Base-by-base conservation (phyloP, 2,888 invertebrate genomes). In the Pandemis cinnamomeana region DNA sequence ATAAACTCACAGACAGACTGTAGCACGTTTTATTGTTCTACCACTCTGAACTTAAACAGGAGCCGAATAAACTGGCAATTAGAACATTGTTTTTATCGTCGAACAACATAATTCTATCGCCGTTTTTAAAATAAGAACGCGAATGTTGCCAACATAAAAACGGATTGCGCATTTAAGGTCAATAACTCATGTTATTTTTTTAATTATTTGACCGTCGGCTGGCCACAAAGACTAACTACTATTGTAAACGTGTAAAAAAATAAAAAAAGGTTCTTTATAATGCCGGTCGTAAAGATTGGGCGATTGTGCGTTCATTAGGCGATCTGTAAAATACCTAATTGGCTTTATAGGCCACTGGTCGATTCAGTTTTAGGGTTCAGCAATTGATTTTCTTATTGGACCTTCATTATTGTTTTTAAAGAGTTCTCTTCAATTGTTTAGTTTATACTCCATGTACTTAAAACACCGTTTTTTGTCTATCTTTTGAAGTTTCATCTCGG, bases 191-290 rank as follows among this genome's bases (percentile, higher is more conserved):
- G 71, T 70, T 77, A 78, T 75, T 75, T 73, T 66, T 60, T 63
- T 76, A 75, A 74, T 76, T 61, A 72, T 77, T 75, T 75, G 70
- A 70, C 81, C 80, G 87, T 84, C 89, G 87, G 87, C 82, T 58
- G 61, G 55, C 41, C 77, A 86, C 87, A 90, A 90, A 89, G 85
- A 75, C 55, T 79, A 79, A 81, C 80, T 79, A 81, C 83, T 75
- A 85, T 88, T 86, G 83, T 89, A 89, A 89, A 90, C 72, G 84
- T 87, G 87, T 90, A 81, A 84, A 83, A 85, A 46, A 84, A 84
- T 83, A 81, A 84, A 85, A 87, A 88, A 86, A 79, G 80, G 67
- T 76, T 78, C 73, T 86, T 87, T 87, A 87, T 78, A 79, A 68
- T 75, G 70, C 75, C 76, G 78, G 77, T 78, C 81, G 80, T 89